A percentile compares a stretch with the other conserved stretches of the same genome.
Evolutionary conservation across 1,140 invertebrate genomes (phyloP).

Genomic region (Orius laevigatus): DNA sequence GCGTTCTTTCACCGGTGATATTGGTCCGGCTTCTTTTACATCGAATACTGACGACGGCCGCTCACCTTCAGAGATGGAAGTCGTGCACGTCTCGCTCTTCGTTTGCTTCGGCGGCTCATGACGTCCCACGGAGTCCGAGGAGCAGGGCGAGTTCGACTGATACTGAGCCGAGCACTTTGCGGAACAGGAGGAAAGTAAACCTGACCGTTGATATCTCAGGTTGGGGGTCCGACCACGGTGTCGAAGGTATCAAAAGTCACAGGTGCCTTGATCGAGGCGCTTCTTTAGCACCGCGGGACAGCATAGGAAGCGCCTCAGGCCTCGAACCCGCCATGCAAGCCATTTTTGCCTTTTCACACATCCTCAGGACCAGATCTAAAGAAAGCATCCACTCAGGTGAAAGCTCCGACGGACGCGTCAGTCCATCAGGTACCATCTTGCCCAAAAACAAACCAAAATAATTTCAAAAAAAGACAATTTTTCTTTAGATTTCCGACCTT

Average conservation of each 20-base stretch:
- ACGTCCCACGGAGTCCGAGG: constrained; percentile 23
- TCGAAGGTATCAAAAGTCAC: constrained; percentile 2
- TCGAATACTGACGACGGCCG: constrained; percentile 34
- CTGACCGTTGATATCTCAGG: constrained; percentile 27
- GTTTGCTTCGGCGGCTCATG: constrained; percentile 26
- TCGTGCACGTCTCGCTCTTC: constrained; percentile 29
- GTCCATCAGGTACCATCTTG: constrained; percentile 12
- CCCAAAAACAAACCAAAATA: not conserved
- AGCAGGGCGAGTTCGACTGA: constrained; percentile 29
- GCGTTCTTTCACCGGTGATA: constrained; percentile 39
- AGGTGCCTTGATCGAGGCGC: constrained; percentile 7
- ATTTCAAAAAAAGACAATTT: not conserved
- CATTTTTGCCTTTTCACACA: constrained; percentile 25
- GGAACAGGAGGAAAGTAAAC: constrained; percentile 28
- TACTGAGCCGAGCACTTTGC: constrained; percentile 27
- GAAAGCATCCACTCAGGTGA: constrained; percentile 22
- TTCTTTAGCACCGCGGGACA: constrained; percentile 19
- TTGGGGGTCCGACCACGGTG: constrained; percentile 11
- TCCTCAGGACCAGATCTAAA: constrained; percentile 23
- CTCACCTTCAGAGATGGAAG: constrained; percentile 28
- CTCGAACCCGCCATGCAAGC: constrained; percentile 25
- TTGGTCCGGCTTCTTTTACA: constrained; percentile 41
- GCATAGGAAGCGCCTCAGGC: constrained; percentile 22
- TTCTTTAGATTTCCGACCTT: constrained; percentile 11
- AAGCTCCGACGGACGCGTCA: constrained; percentile 18